Percentiles rank a stretch among this genome's conserved stretches.
Evolutionary conservation across 2,113 vertebrate species (phyloP).

Genomic region (Chlorocebus sabaeus): DNA sequence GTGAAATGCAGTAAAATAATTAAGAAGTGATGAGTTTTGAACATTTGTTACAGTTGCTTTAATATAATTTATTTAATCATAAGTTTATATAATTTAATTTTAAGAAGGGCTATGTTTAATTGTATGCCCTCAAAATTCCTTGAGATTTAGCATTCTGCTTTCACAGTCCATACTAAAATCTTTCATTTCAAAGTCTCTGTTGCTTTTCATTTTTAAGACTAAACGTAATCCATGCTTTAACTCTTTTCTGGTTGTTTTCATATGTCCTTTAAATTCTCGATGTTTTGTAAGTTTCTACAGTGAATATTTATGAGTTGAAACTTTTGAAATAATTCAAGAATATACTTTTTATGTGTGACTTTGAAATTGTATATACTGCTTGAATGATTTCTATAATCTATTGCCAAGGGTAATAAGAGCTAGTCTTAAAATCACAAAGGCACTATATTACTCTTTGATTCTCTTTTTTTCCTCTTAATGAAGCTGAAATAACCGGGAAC

Average conservation of each 20-base stretch:
- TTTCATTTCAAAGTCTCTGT: slow-evolving; percentile 23
- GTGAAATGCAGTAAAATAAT: not conserved
- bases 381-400: not conserved
- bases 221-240: not conserved
- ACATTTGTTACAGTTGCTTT: not conserved
- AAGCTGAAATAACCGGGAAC: not conserved
- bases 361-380: not conserved
- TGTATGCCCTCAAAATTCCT: not conserved
- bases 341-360: not conserved
- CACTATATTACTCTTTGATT: not conserved
- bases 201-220: not conserved
- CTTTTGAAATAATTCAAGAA: not conserved
- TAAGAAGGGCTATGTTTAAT: not conserved
- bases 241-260: not conserved
- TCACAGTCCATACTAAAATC: not conserved
- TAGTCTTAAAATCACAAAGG: not conserved
- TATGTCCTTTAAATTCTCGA: not conserved
- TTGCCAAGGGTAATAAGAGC: not conserved
- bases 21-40: not conserved
- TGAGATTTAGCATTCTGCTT: not conserved
- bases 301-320: not conserved
- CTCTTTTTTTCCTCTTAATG: not conserved
- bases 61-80: not conserved
- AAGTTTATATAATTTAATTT: not conserved
- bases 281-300: not conserved